Conservation (phyloP, 2,888 invertebrate genomes). For the Cistogaster globosa region DNA sequence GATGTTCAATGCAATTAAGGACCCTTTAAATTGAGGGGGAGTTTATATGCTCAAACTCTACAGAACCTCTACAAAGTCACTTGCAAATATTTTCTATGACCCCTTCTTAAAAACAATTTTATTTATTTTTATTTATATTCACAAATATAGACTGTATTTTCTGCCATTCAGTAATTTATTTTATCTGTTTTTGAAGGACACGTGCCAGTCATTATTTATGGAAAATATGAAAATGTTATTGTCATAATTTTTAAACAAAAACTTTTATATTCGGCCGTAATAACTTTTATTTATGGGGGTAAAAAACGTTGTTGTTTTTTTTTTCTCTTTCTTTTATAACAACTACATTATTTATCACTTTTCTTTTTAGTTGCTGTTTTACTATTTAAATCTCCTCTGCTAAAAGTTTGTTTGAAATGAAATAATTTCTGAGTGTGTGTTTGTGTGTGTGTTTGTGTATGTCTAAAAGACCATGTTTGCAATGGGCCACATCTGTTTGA, state of each 20-base stretch:
- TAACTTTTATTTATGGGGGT: slow-evolving; percentile 2
- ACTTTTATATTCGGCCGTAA: not conserved
- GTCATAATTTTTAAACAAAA: slow-evolving; percentile 27
- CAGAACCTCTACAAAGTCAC: slow-evolving; percentile 11
- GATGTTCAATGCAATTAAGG: not conserved
- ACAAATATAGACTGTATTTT: not conserved
- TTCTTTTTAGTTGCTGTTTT: not conserved
- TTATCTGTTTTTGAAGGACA: slow-evolving; percentile 68
- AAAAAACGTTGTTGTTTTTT: not conserved
- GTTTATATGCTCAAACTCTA: not conserved
- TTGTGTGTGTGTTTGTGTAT: too few relatives aligned
- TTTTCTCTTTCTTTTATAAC: slow-evolving; percentile 7
- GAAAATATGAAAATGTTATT: slow-evolving; percentile 37
- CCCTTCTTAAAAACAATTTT: not conserved
- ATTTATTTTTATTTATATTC: slow-evolving; percentile 36
- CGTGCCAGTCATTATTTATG: slow-evolving; percentile 64
- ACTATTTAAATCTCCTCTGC: not conserved
- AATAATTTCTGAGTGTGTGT: not conserved
- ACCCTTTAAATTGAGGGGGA: not conserved
- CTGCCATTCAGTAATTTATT: slow-evolving; percentile 30
- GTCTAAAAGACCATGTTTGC: slow-evolving; percentile 11
- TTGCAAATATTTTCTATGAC: slow-evolving; percentile 1
- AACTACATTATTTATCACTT: not conserved
- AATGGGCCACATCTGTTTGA: slow-evolving; percentile 45
- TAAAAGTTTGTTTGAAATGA: not conserved